phyloP scores from a whole-genome alignment of 2,888 invertebrate genomes.

The Clanis bilineata region DNA sequence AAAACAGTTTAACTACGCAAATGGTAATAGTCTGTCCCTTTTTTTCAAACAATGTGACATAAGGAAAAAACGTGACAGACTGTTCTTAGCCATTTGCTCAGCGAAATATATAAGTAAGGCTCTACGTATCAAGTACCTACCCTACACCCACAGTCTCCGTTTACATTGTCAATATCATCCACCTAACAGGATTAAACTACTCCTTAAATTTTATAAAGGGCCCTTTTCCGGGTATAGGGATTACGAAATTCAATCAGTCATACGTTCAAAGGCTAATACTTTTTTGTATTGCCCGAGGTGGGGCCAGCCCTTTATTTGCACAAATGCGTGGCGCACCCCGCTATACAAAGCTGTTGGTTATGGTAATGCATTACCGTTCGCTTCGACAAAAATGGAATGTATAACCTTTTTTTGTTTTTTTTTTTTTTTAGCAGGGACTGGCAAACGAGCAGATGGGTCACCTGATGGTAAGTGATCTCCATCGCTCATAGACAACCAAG shows the following conservation, averaged over 20 bases:
- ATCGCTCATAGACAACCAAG: no score
- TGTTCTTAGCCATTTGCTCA: no score
- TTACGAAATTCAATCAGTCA: slow-evolving; percentile 34
- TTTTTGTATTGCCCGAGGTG: slow-evolving; percentile 30
- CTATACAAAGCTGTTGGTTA: slow-evolving; percentile 27
- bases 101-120: no score
- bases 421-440: no score
- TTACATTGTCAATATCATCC: background rate
- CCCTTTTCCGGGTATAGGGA: background rate
- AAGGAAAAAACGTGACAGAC: no score
- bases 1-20: no score
- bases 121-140: no score
- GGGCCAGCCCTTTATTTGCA: slow-evolving; percentile 35
- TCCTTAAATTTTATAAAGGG: background rate
- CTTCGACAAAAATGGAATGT: background rate
- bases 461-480: no score
- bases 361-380: slow-evolving; percentile 18
- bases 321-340: slow-evolving; percentile 26
- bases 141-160: background rate
- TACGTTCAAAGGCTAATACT: slow-evolving; percentile 46
- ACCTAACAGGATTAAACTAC: background rate
- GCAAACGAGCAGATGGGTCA: no score
- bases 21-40: no score
- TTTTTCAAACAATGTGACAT: no score
- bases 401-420: background rate